phyloP scores from a whole-genome alignment of 2,113 vertebrate species.

The Crotalus horridus region DNA sequence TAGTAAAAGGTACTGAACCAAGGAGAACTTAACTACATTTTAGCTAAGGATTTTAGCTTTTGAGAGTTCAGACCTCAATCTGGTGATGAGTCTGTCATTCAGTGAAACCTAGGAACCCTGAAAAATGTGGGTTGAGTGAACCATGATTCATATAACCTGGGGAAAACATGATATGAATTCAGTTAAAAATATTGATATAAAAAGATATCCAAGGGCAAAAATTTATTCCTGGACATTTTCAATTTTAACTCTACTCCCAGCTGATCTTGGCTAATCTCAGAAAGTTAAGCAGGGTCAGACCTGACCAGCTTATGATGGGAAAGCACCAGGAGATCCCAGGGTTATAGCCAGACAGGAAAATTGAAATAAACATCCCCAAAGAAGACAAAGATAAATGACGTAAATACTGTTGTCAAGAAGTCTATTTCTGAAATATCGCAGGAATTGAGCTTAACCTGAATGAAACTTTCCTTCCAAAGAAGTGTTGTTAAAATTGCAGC shows the following conservation, averaged over 20 bases:
- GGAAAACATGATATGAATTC: not conserved
- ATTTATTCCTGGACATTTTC: not conserved
- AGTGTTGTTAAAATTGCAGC: not conserved
- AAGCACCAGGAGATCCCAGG: not conserved
- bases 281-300: not conserved
- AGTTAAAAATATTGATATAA: not conserved
- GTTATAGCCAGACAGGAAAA: not conserved
- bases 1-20: not conserved
- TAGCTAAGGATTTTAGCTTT: not conserved
- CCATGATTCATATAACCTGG: not conserved
- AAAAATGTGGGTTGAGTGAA: not conserved
- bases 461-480: not conserved
- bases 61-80: not conserved
- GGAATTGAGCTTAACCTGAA: not conserved
- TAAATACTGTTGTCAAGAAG: not conserved
- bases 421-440: not conserved
- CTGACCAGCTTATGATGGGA: not conserved
- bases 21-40: not conserved
- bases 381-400: not conserved
- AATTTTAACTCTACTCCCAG: not conserved
- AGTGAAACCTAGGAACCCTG: not conserved
- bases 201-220: not conserved
- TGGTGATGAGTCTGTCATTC: not conserved
- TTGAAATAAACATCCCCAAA: not conserved
- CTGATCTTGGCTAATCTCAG: not conserved